Evolutionary conservation across 2,888 invertebrate species (phyloP), one percentile per base, ranked within the genome.

Genomic region (Enoplolaimus lenunculus): DNA sequence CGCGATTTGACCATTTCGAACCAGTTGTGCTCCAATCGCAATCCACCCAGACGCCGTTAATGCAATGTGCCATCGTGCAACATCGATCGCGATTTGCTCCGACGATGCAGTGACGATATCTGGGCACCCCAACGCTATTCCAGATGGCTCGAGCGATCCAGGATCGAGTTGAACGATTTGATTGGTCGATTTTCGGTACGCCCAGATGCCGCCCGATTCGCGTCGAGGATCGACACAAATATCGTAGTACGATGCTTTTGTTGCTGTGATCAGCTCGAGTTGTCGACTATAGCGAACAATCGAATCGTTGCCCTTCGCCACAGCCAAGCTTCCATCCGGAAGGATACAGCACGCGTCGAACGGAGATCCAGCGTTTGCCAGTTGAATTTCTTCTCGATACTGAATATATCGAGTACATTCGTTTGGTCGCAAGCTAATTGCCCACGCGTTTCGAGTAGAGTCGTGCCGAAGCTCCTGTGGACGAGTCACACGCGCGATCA

Each of bases 291-390:
- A 62, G 16, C n/a, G 7, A 30, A 33, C 64, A 33, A 62, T 33
- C n/a, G 28, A 29, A 62, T 62, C 64, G 64, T 62, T 62, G 13
- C 64, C 64, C n/a, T 62, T 62, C 31, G 31, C 64, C 16, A 62
- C n/a, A 62, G 31, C 64, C 7, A 62, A 26, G 7, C 31, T 7
- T 13, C 64, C 64, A 26, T 62, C 64, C 7, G 64, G 64, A 16
- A 62, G 64, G n/a, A n/a, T n/a, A 62, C 64, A 62, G n/a, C 64
- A 62, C 7, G 30, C 64, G 64, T 62, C 64, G n/a, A 13, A 62
- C 16, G 64, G 7, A n/a, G 31, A 30, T 62, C 64, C 64, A 7
- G 64, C 30, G 28, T 62, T 33, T 26, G 28, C 31, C 7, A 62
- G 64, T 26, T 62, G 28, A 33, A 62, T 62, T 62, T 62, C 64